phyloP scores from a whole-genome alignment of 92 coral and sea anemone species.

The Umimayanthus kanabou region DNA sequence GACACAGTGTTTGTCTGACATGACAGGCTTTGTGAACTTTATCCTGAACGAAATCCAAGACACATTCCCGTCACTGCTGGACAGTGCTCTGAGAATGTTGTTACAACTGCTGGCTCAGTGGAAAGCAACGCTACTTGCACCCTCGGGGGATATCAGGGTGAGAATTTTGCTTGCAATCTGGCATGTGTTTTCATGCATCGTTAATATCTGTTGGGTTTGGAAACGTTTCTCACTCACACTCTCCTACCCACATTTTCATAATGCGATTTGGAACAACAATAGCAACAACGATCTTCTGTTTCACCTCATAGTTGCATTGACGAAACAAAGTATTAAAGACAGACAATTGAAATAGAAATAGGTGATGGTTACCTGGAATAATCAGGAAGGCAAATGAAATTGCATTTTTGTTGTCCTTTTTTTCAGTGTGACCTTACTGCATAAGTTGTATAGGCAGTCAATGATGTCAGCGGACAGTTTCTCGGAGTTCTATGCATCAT shows the following conservation, averaged over 20 bases:
- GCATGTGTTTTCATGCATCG: background rate
- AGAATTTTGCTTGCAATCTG: background rate
- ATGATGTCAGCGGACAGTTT: background rate
- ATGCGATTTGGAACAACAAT: too few relatives aligned
- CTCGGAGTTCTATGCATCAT: too few relatives aligned
- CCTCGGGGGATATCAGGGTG: slow-evolving; percentile 67
- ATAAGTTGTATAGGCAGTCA: background rate
- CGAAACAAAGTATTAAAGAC: too few relatives aligned
- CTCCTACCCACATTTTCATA: background rate
- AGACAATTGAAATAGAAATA: too few relatives aligned
- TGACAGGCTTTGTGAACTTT: slow-evolving; percentile 87
- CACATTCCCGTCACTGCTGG: slow-evolving; percentile 94
- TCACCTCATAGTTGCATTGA: too few relatives aligned
- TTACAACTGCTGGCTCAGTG: slow-evolving; percentile 93
- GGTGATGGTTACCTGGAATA: too few relatives aligned
- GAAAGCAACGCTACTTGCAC: slow-evolving; percentile 80
- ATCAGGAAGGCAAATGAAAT: too few relatives aligned
- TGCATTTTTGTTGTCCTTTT: too few relatives aligned
- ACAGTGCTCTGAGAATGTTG: slow-evolving; percentile 96
- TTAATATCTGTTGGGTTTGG: background rate
- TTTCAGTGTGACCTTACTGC: background rate
- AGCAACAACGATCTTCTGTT: too few relatives aligned
- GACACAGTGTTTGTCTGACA: background rate
- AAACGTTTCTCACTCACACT: background rate
- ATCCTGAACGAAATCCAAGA: slow-evolving; percentile 95